Conservation (phyloP, 1,140 invertebrate species). For the Marisa cornuarietis region DNA sequence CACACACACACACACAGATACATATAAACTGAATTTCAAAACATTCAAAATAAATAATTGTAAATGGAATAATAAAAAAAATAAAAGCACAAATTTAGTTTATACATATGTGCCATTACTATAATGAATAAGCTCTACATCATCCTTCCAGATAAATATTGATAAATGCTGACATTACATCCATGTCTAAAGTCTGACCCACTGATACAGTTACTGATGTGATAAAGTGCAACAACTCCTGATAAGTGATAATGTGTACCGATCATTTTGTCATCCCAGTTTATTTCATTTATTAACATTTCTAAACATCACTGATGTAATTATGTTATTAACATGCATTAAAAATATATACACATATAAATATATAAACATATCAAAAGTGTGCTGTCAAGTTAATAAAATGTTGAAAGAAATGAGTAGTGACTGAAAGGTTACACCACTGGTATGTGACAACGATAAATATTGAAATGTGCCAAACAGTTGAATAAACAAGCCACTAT, state of each 20-base stretch:
- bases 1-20: not conserved
- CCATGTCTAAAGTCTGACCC: no score
- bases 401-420: not conserved
- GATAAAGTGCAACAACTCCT: no score
- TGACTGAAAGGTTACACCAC: not conserved
- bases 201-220: no score
- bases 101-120: no score
- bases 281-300: not conserved
- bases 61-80: not conserved
- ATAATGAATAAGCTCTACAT: no score
- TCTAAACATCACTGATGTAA: not conserved
- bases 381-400: not conserved
- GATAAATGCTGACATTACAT: no score
- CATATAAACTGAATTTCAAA: not conserved
- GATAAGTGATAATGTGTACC: no score
- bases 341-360: not conserved
- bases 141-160: no score
- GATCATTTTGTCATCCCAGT: not conserved
- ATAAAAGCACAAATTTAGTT: not conserved
- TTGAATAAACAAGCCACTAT: no score
- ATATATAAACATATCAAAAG: not conserved
- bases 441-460: no score
- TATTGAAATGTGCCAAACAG: no score
- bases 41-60: not conserved
- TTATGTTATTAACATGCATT: not conserved